Evolutionary conservation across 2,888 invertebrate species (phyloP), one percentile per base, ranked within the genome.

Genomic region (Cantharis rufa): DNA sequence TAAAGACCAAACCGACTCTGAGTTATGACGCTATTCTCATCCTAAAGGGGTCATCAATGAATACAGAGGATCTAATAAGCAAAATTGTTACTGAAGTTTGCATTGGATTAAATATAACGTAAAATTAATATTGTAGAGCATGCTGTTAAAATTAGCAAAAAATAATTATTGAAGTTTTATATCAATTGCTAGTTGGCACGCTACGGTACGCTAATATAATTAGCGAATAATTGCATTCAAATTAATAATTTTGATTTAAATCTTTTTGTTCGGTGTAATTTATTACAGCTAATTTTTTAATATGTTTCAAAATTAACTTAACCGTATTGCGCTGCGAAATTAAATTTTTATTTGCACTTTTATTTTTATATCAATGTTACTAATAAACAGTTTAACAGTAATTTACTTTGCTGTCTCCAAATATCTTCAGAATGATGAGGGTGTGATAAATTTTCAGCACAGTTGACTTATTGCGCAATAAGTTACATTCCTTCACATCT

Each of bases 11-110:
- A 66, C 78, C 62, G 70, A 70, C 72, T 63, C 66, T 78, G 75
- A 78, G 69, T 75, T 75, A 78, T 74, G 75, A 78, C 21, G 74
- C 71, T 64, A n/a, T 76, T 24, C 70, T 62, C 72, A 71, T 72
- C 69, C 71, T 78, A 77, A 77, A 70, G 70, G 68, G 76, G 72
- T 70, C 72, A 69, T 76, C 76, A 72, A 76, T 76, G 76, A 76
- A 76, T 76, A 76, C 76, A 76, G 32, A 70, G 77, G 73, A 73
- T 77, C 77, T 73, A 77, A 77, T 77, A 77, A 77, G 71, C 70
- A 66, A 69, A 73, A 69, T 72, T 69, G 72, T 76, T 69, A 69
- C 69, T 69, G 74, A 77, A 77, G 73, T 77, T 77, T 74, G 71
- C 77, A 70, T 77, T 73, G 63, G 76, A 70, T 72, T 72, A 72